phyloP scores from a whole-genome alignment of 2,113 vertebrate species.

The Mixornis gularis region DNA sequence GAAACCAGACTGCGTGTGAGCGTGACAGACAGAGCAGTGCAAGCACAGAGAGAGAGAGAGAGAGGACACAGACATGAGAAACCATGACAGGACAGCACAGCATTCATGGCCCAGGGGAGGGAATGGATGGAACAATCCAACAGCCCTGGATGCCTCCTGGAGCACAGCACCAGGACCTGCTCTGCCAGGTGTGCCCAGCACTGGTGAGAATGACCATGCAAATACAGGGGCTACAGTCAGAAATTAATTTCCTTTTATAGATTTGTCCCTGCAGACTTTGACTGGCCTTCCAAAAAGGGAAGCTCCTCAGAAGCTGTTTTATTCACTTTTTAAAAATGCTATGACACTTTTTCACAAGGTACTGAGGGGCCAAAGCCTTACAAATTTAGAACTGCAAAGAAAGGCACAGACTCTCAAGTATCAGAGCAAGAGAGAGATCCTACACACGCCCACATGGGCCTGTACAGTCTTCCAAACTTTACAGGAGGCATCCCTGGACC shows the following conservation, averaged over 20 bases:
- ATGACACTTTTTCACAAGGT: background rate
- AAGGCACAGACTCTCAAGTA: background rate
- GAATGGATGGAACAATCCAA: background rate
- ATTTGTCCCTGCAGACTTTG: background rate
- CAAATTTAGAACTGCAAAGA: background rate
- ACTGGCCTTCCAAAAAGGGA: background rate
- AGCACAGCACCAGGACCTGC: background rate
- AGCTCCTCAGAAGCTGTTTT: background rate
- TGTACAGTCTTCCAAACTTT: background rate
- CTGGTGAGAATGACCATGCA: background rate
- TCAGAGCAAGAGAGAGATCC: background rate
- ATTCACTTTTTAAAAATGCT: background rate
- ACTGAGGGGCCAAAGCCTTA: background rate
- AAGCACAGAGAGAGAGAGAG: constrained; percentile 49
- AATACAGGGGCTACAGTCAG: background rate
- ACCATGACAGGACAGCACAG: background rate
- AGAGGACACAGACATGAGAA: constrained; percentile 53
- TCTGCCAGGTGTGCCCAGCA: background rate
- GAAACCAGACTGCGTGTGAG: constrained; percentile 67
- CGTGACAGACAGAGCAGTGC: constrained; percentile 59
- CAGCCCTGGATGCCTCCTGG: background rate
- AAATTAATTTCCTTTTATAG: background rate
- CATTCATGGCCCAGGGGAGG: background rate
- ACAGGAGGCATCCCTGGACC: background rate
- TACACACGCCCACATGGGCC: rapidly evolving